phyloP scores from a whole-genome alignment of 2,113 vertebrate genomes.

The Cavia porcellus region DNA sequence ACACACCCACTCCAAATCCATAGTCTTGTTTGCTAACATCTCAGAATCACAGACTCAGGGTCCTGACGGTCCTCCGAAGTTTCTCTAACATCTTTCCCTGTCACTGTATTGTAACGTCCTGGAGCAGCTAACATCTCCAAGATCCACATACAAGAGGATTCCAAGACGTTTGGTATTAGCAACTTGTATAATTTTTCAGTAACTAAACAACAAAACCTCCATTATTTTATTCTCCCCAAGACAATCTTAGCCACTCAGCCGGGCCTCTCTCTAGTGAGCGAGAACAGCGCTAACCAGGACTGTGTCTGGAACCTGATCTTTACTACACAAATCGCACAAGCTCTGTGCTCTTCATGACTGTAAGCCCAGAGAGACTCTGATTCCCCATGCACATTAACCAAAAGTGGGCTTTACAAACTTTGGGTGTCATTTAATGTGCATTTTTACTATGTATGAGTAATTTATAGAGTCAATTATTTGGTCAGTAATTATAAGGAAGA shows the following conservation, averaged over 20 bases:
- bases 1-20: slow-evolving; percentile 47
- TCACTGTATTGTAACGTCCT: slow-evolving; percentile 28
- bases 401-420: too few relatives aligned
- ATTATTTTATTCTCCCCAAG: background rate
- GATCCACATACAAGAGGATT: background rate
- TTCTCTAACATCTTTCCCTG: slow-evolving; percentile 60
- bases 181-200: slow-evolving; percentile 14
- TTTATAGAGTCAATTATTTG: slow-evolving; percentile 78
- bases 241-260: background rate
- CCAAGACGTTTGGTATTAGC: background rate
- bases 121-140: background rate
- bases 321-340: background rate
- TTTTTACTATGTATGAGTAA: slow-evolving; percentile 33
- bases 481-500: slow-evolving; percentile 57
- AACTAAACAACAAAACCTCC: background rate
- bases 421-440: too few relatives aligned
- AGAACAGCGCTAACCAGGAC: background rate
- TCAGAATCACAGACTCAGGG: slow-evolving; percentile 40
- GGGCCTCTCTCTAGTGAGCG: background rate
- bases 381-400: too few relatives aligned
- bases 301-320: background rate
- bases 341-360: background rate
- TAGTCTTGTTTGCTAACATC: slow-evolving; percentile 64
- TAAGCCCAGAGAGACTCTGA: background rate
- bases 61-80: slow-evolving; percentile 66